These are phyloP conservation scores for Boloria selene DNA, from an alignment of 2,888 invertebrate species.

Conservation along the genomic window DNA sequence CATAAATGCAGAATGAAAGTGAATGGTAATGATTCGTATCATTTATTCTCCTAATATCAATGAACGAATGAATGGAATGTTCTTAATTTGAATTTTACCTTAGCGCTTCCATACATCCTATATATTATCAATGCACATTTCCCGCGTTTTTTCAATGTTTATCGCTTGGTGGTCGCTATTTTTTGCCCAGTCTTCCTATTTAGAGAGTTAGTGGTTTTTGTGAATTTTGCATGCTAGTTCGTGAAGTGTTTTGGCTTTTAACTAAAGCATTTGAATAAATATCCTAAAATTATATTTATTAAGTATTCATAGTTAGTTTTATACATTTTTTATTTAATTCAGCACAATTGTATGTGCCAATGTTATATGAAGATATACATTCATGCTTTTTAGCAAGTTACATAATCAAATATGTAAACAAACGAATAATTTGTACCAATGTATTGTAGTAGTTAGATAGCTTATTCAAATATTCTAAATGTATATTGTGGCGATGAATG, in stretches of 20 bases:
- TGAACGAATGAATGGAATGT: constrained; percentile 42
- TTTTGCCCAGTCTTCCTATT: constrained; percentile 57
- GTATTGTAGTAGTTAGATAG: neutral
- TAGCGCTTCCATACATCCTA: constrained; percentile 43
- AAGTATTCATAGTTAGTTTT: constrained; percentile 30
- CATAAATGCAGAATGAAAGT: neutral
- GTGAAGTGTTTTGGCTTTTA: constrained; percentile 61
- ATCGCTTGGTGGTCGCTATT: constrained; percentile 61
- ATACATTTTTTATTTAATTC: constrained; percentile 6
- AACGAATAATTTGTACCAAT: neutral
- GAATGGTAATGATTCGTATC: constrained; percentile 2
- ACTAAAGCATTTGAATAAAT: constrained; percentile 43
- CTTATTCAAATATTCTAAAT: constrained; percentile 12
- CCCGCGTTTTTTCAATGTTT: constrained; percentile 43
- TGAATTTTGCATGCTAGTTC: constrained; percentile 48
- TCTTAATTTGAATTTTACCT: constrained; percentile 31
- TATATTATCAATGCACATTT: constrained; percentile 39
- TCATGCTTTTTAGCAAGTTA: neutral
- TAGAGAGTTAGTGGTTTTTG: constrained; percentile 42
- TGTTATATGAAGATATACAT: neutral
- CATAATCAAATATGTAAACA: too few species aligned
- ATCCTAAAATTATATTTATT: constrained; percentile 21
- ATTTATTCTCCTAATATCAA: constrained; percentile 21
- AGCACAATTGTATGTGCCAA: constrained; percentile 3
- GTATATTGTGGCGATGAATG: constrained; percentile 13